Percentiles rank a stretch among this genome's conserved stretches.
These are phyloP conservation scores for Heteractis magnifica DNA, from an alignment of 92 coral and sea anemone genomes.

Conservation along the genomic window DNA sequence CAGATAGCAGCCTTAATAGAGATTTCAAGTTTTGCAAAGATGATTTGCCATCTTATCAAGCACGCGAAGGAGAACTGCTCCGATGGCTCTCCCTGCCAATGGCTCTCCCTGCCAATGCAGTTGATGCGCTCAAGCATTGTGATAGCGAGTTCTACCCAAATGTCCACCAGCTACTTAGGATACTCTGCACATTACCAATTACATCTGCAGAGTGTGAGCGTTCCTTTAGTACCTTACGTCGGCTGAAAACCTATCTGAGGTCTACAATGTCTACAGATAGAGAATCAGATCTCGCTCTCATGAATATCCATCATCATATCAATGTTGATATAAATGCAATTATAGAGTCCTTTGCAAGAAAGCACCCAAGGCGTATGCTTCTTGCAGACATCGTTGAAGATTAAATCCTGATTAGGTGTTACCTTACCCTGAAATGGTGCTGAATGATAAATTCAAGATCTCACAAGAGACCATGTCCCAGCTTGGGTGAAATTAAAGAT, in stretches of 20 bases:
- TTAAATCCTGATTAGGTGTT: too few species aligned
- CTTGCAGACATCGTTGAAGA: neutral
- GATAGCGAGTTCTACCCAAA: constrained; percentile 26
- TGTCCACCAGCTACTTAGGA: constrained; percentile 17
- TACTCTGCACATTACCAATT: constrained; percentile 35
- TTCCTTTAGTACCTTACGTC: constrained; percentile 24
- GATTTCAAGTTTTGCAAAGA: too few species aligned
- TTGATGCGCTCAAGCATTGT: constrained; percentile 24
- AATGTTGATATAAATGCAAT: constrained; percentile 12
- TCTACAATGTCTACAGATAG: constrained; percentile 32
- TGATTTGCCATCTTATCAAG: too few species aligned
- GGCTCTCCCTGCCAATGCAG: constrained; percentile 34
- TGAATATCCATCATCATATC: constrained; percentile 20
- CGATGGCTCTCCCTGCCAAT: too few species aligned
- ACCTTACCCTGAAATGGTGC: too few species aligned
- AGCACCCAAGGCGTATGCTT: constrained; percentile 11
- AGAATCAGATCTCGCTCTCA: constrained; percentile 39
- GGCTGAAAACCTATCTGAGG: constrained; percentile 35
- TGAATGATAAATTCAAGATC: too few species aligned
- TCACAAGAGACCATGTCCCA: too few species aligned
- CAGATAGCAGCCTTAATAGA: too few species aligned
- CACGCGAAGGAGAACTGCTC: too few species aligned
- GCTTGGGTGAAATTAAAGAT: too few species aligned
- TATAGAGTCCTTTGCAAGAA: constrained; percentile 6
- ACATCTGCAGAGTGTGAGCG: constrained; percentile 45